Evolutionary conservation across 1,140 invertebrate genomes (phyloP), one percentile per base, ranked within the genome.

Genomic region (Calosoma granatense): DNA sequence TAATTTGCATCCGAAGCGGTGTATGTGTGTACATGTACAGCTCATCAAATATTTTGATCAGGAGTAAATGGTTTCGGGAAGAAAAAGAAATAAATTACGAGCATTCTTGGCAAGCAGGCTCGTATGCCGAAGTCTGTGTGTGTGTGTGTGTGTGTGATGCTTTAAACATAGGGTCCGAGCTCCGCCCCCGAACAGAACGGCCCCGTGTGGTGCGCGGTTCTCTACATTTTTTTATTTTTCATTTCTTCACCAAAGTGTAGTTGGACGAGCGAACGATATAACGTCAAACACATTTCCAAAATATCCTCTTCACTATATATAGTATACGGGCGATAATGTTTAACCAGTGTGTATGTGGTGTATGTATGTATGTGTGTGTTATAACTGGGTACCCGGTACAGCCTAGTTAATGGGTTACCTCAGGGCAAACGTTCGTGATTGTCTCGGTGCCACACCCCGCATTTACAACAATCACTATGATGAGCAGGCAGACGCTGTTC

Each of bases 391-490:
- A n/a, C 17, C 41, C 9, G 41, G 41, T 17, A 6, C 41, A 17
- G 41, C 41, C 41, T 47, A 17, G 41, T 47, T 47, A 47, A 47
- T 47, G 41, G 41, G 41, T 4, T 4, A 9, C 41, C 41, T 9
- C 41, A 17, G 41, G 41, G 9, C 17, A 47, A 17, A 47, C 41
- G 41, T 47, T 47, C 41, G 41, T 47, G 41, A 47, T 47, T 47
- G 41, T 17, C 6, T 47, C 15, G 17, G 9, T 47, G 41, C 41
- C 41, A 47, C 41, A 11, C 41, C 41, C 41, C 41, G 15, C 41
- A 17, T 47, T 47, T 47, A 47, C 41, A 3, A 47, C 9, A 47
- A 47, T 47, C 41, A 47, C 41, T 47, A 47, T 47, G 41, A 47
- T 47, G 41, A 47, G 15, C 17, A 4, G 3, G n/a, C 17, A 12